Percentiles rank a stretch among this genome's conserved stretches.
Evolutionary conservation across 2,888 invertebrate species (phyloP).

Genomic region (Anthrax anthrax): DNA sequence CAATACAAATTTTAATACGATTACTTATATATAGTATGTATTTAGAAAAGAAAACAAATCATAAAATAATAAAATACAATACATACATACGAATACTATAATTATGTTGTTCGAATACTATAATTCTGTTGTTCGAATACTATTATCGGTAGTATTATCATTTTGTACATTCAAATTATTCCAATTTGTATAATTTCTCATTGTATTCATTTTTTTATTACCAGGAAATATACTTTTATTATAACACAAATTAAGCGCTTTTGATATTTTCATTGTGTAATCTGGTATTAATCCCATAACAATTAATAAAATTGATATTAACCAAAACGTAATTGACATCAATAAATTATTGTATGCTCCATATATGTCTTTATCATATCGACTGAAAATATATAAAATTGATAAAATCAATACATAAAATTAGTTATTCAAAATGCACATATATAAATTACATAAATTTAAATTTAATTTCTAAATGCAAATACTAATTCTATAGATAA

Average conservation of each 20-base stretch:
- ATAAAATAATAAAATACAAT: too few relatives aligned
- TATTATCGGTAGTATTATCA: not conserved
- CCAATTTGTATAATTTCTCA: not conserved
- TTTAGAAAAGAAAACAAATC: too few relatives aligned
- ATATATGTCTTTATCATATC: constrained; percentile 39
- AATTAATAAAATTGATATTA: constrained; percentile 39
- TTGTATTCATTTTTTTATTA: not conserved
- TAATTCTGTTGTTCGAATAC: not conserved
- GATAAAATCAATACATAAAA: not conserved
- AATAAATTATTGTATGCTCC: constrained; percentile 47
- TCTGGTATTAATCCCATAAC: constrained; percentile 44
- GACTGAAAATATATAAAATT: constrained; percentile 22
- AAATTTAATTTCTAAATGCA: too few relatives aligned
- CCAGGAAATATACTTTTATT: not conserved
- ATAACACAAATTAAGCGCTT: not conserved
- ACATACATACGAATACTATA: too few relatives aligned
- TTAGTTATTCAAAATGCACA: too few relatives aligned
- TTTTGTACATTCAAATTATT: not conserved
- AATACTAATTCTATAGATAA: too few relatives aligned
- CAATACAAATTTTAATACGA: too few relatives aligned
- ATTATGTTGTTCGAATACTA: not conserved
- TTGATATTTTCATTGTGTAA: not conserved
- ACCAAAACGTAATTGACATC: constrained; percentile 43
- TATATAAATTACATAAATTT: too few relatives aligned
- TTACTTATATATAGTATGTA: too few relatives aligned